Evolutionary conservation across 2,113 vertebrate genomes (phyloP).

Genomic region (Cololabis saira): DNA sequence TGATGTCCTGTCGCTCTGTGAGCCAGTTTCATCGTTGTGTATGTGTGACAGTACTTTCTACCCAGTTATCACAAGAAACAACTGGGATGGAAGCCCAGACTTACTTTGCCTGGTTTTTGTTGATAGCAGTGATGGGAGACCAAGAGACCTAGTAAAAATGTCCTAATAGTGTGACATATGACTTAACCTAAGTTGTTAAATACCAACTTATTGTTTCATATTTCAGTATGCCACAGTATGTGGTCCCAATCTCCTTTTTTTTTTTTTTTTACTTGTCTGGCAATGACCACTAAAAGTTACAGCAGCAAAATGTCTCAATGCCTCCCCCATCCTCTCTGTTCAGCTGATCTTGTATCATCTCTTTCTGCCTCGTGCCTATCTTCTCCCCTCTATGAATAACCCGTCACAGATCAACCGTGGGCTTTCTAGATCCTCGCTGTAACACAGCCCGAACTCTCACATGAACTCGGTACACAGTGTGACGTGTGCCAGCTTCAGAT

Average conservation of each 20-base stretch:
- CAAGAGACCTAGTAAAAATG: too few species aligned
- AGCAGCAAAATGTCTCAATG: conserved; percentile 42
- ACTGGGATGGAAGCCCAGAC: too few species aligned
- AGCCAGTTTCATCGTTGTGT: too few species aligned
- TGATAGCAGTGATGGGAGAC: too few species aligned
- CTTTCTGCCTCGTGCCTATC: conserved; percentile 13
- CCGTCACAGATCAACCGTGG: not conserved
- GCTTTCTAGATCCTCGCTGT: conserved; percentile 25
- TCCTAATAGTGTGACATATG: too few species aligned
- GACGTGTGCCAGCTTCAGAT: conserved; percentile 49
- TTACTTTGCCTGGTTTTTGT: too few species aligned
- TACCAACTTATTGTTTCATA: conserved; percentile 13
- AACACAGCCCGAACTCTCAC: conserved; percentile 18
- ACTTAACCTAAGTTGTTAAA: conserved; percentile 5
- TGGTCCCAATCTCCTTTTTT: conserved; percentile 15
- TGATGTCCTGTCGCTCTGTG: too few species aligned
- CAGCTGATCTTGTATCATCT: conserved; percentile 34
- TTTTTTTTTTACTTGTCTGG: too few species aligned
- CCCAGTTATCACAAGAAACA: too few species aligned
- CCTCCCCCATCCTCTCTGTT: conserved; percentile 23
- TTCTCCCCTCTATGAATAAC: conserved; percentile 17
- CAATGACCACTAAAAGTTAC: conserved; percentile 15
- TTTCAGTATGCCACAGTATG: conserved; percentile 15
- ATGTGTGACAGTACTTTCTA: too few species aligned
- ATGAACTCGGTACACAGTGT: conserved; percentile 8